phyloP scores from a whole-genome alignment of 1,140 invertebrate genomes.

The Apolygus lucorum region DNA sequence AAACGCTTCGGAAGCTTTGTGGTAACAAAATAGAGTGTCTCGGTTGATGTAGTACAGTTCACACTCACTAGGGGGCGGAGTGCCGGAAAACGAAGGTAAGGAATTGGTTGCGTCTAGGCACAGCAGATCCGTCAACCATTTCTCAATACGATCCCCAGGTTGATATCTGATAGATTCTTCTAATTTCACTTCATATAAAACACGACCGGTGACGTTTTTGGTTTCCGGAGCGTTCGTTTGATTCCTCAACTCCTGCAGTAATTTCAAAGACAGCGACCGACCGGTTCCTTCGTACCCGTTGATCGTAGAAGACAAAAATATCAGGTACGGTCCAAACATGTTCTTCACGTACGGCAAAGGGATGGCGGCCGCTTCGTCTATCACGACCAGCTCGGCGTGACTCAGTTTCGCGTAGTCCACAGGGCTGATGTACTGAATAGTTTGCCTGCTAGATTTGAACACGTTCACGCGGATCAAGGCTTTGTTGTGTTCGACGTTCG shows the following conservation, averaged over 20 bases:
- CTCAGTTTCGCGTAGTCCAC: conserved; percentile 78
- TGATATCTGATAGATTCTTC: conserved; percentile 95
- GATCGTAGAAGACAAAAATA: conserved; percentile 94
- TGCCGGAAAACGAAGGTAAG: conserved; percentile 57
- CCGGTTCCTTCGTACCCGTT: conserved; percentile 98
- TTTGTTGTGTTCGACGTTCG: conserved; percentile 94
- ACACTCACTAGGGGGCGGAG: conserved; percentile 79
- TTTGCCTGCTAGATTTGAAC: conserved; percentile 86
- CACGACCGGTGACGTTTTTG: conserved; percentile 31
- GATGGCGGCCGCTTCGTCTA: conserved; percentile 98
- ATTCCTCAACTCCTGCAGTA: conserved; percentile 78
- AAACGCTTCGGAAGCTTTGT: conserved; percentile 91
- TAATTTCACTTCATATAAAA: conserved; percentile 51
- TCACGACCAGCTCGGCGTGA: conserved; percentile 90
- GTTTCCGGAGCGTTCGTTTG: conserved; percentile 45
- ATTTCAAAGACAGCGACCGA: conserved; percentile 87
- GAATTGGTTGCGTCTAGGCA: conserved; percentile 78
- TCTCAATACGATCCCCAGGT: conserved; percentile 77
- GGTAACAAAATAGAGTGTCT: conserved; percentile 95
- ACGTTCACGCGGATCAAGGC: conserved; percentile 90
- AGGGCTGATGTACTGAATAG: conserved; percentile 92
- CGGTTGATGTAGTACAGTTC: conserved; percentile 86
- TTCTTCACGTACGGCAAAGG: conserved; percentile 87
- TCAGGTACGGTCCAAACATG: conserved; percentile 85
- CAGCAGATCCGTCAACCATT: conserved; percentile 83